A percentile compares a stretch with the other conserved stretches of the same genome.
Evolutionary conservation across 2,113 vertebrate species (phyloP).

Genomic region (Grammomys surdaster): DNA sequence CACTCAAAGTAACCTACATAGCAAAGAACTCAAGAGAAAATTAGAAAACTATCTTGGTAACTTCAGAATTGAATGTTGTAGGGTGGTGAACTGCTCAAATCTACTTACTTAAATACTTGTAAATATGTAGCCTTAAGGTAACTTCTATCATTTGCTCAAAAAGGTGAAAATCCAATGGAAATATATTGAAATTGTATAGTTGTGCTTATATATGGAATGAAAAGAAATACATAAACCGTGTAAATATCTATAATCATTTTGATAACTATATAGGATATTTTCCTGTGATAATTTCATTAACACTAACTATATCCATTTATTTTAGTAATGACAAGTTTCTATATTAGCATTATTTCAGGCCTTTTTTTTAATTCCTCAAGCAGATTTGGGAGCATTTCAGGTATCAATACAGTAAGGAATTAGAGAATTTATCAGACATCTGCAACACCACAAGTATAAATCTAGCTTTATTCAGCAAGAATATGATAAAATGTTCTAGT

Average conservation of each 20-base stretch:
- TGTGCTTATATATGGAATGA: not conserved
- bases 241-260: slow-evolving; percentile 55
- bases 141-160: slow-evolving; percentile 51
- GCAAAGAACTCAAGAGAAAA: slow-evolving; percentile 44
- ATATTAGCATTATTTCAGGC: slow-evolving; percentile 59
- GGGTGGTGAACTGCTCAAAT: slow-evolving; percentile 7
- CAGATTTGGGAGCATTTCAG: slow-evolving; percentile 57
- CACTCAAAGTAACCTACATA: slow-evolving; percentile 35
- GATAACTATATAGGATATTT: slow-evolving; percentile 50
- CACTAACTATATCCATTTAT: slow-evolving; percentile 53
- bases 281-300: slow-evolving; percentile 57
- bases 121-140: slow-evolving; percentile 5
- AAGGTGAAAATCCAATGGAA: slow-evolving; percentile 56
- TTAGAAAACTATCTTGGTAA: slow-evolving; percentile 45
- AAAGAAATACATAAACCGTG: slow-evolving; percentile 46
- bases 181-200: not conserved
- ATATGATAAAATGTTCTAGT: slow-evolving; percentile 41
- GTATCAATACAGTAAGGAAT: slow-evolving; percentile 45
- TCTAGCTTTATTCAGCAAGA: slow-evolving; percentile 51
- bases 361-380: slow-evolving; percentile 67
- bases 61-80: slow-evolving; percentile 1
- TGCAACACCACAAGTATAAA: slow-evolving; percentile 34
- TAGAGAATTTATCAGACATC: slow-evolving; percentile 60
- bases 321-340: slow-evolving; percentile 53
- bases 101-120: slow-evolving; percentile 44